Base-by-base conservation (phyloP, 2,888 invertebrate species). In the Sceliomorpha sp. region DNA sequence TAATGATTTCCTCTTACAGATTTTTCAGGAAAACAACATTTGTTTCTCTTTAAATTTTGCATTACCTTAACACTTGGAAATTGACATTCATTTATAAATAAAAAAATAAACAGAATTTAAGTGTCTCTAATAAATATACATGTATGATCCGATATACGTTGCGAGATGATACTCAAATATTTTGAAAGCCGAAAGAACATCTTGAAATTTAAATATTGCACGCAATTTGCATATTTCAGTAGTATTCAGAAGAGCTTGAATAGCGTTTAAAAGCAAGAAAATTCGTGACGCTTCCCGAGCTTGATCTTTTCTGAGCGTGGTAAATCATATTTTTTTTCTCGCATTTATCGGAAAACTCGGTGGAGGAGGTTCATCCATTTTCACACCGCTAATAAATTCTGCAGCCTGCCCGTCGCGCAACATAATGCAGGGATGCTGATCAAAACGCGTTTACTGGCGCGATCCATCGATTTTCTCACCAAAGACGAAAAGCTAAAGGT, bases 321-420 rank as follows among this genome's bases (percentile, higher is more conserved):
- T 42, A 42, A 42, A 42, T 42, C 42, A 42, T 26, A 42, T 20
- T 27, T 42, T 42, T 42, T 42, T 12, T 9, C n/a, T 8, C 12
- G 12, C 42, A 12, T 26, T 42, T 42, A 42, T 42, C 42, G 42
- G 26, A 26, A 42, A 42, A 26, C 24, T 26, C 42, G 9, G 26
- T 27, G 12, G 42, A 42, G 42, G 15, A 12, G 42, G 42, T 42
- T 42, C 42, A 42, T 42, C 42, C 42, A 42, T 24, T 26, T 42
- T 42, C 42, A 17, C 27, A 12, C 12, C 12, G 26, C 42, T 24
- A 42, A 42, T 42, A 42, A 42, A 42, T 42, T 42, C 9, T 17
- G 42, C 42, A 24, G 20, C 40, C 9, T 20, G 42, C 13, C 10
- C 42, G 42, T 13, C 42, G 42, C 27, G 42, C 26, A 42, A 42